Evolutionary conservation across 2,797 vertebrate genomes (phyloP).

Genomic region (Darevskia mixta): DNA sequence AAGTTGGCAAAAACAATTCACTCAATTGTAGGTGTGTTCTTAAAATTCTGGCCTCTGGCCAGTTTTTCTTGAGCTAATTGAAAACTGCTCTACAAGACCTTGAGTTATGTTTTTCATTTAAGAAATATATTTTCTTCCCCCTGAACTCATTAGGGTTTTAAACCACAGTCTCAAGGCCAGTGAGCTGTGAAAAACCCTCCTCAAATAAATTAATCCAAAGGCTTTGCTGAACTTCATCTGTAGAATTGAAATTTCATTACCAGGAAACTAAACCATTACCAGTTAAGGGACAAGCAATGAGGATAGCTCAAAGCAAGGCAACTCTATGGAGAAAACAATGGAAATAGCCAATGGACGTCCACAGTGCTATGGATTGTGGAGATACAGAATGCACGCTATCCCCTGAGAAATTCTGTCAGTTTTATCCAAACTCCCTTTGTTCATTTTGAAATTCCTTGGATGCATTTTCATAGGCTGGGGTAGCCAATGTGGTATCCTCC

Average conservation of each 20-base stretch:
- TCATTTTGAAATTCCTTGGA: neutral
- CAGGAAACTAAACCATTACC: neutral
- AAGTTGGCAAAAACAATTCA: conserved; percentile 24
- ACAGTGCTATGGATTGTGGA: neutral
- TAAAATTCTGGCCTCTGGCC: neutral
- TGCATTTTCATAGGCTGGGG: neutral
- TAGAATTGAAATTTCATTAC: neutral
- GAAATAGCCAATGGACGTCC: neutral
- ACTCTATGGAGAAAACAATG: neutral
- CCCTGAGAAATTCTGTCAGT: neutral
- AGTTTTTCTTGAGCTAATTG: conserved; percentile 10
- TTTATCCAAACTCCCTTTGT: neutral
- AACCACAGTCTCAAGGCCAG: conserved; percentile 16
- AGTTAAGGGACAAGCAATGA: neutral
- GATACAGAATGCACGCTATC: neutral
- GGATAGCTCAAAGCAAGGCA: neutral
- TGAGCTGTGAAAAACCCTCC: conserved; percentile 34
- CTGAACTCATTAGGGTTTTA: conserved; percentile 37
- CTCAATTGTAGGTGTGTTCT: conserved; percentile 20
- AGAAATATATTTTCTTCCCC: neutral
- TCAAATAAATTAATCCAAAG: neutral
- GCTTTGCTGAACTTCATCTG: neutral
- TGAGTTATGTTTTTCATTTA: conserved; percentile 34
- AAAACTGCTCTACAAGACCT: conserved; percentile 7
- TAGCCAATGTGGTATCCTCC: too few species aligned